phyloP scores from a whole-genome alignment of 2,113 vertebrate genomes.

The Cyanoderma ruficeps region DNA sequence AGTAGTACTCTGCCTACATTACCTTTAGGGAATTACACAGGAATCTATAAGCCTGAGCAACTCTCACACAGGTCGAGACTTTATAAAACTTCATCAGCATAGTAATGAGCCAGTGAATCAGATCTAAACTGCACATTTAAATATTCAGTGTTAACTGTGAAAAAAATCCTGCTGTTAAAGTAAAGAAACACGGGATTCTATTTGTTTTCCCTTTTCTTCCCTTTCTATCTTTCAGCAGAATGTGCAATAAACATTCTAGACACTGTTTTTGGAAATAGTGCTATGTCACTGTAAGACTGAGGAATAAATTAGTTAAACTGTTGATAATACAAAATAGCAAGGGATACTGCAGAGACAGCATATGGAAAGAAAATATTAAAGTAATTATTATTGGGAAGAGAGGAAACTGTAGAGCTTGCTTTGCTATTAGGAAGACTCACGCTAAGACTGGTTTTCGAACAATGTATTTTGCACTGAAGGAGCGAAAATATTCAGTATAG shows the following conservation, averaged over 20 bases:
- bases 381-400: constrained; percentile 52
- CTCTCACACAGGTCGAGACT: neutral
- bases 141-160: neutral
- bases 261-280: constrained; percentile 29
- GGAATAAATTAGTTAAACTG: constrained; percentile 71
- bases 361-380: constrained; percentile 57
- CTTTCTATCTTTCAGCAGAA: neutral
- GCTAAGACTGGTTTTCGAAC: neutral
- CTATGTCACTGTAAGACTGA: constrained; percentile 1
- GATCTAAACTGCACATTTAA: neutral
- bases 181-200: neutral
- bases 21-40: neutral
- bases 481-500: neutral
- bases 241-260: neutral
- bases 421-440: neutral
- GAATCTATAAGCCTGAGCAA: neutral
- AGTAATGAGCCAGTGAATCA: neutral
- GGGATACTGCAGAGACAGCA: constrained; percentile 42
- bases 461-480: neutral
- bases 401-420: neutral
- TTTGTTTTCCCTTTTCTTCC: neutral
- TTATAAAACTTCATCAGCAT: neutral
- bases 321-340: constrained; percentile 51
- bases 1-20: neutral
- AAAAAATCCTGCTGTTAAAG: neutral